Percentiles rank a stretch among this genome's conserved stretches.
phyloP scores from a whole-genome alignment of 2,888 invertebrate species.

The Helleia helle region DNA sequence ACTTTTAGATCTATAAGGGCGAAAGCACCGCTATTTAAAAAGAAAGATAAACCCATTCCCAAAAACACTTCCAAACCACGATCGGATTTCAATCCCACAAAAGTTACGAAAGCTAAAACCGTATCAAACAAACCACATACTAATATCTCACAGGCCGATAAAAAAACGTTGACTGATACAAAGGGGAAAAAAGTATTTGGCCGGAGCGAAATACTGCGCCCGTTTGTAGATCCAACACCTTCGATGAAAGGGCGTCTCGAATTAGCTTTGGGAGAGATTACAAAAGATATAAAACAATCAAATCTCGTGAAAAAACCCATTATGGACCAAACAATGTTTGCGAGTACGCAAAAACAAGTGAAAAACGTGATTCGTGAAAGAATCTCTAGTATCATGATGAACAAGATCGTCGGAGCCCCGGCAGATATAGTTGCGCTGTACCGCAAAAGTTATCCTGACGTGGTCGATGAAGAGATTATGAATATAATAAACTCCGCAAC shows the following conservation, averaged over 20 bases:
- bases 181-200: neutral
- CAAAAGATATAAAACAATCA: slow-evolving; percentile 37
- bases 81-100: neutral
- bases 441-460: neutral
- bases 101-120: neutral
- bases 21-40: neutral
- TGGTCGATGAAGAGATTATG: neutral
- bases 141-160: neutral
- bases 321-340: neutral
- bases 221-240: slow-evolving; percentile 31
- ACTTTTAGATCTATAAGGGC: neutral
- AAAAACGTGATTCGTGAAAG: neutral
- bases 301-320: slow-evolving; percentile 2
- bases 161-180: neutral
- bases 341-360: neutral
- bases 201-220: slow-evolving; percentile 22
- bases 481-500: neutral
- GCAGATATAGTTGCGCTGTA: neutral
- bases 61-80: neutral
- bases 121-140: neutral
- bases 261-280: slow-evolving; percentile 42
- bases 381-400: neutral
- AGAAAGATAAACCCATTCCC: neutral
- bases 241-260: slow-evolving; percentile 49
- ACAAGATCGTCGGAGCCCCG: neutral